These are phyloP conservation scores for Metaphire vulgaris DNA, from an alignment of 1,140 invertebrate genomes.

Conservation along the genomic window DNA sequence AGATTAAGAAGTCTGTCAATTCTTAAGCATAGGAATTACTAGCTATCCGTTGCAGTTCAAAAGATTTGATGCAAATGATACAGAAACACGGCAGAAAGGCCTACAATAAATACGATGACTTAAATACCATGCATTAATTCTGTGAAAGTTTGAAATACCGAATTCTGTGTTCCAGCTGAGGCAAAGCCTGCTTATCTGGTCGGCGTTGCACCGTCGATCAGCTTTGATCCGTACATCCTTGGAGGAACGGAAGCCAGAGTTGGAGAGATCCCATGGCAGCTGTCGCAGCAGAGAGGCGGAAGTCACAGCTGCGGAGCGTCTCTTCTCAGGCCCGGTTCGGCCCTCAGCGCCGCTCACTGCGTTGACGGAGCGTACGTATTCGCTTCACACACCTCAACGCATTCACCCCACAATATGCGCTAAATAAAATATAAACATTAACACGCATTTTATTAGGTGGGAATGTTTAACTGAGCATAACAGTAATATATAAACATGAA, in stretches of 20 bases:
- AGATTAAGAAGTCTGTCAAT: too few relatives aligned
- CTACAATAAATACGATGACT: too few relatives aligned
- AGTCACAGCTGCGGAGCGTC: slow-evolving; percentile 26
- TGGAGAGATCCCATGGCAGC: slow-evolving; percentile 82
- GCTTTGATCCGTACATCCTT: slow-evolving; percentile 71
- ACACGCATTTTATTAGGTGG: too few relatives aligned
- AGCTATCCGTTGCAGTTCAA: too few relatives aligned
- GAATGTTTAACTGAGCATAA: too few relatives aligned
- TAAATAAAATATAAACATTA: too few relatives aligned
- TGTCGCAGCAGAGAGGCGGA: slow-evolving; percentile 15
- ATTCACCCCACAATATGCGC: too few relatives aligned
- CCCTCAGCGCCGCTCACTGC: slow-evolving; percentile 28
- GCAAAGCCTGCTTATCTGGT: neutral
- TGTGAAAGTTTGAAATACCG: neutral
- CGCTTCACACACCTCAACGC: too few relatives aligned
- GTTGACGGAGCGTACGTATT: slow-evolving; percentile 16
- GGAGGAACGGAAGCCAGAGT: slow-evolving; percentile 74
- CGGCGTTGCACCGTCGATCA: neutral
- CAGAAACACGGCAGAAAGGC: too few relatives aligned
- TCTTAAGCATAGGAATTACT: too few relatives aligned
- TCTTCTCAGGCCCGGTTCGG: slow-evolving; percentile 8
- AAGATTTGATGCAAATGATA: too few relatives aligned
- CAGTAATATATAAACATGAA: too few relatives aligned
- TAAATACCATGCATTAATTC: neutral
- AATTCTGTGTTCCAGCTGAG: neutral